Percentiles rank a stretch among this genome's conserved stretches.
Evolutionary conservation across 53 echinoderm and acorn worm genomes (phyloP).

Genomic region (Paelopatides confundens): DNA sequence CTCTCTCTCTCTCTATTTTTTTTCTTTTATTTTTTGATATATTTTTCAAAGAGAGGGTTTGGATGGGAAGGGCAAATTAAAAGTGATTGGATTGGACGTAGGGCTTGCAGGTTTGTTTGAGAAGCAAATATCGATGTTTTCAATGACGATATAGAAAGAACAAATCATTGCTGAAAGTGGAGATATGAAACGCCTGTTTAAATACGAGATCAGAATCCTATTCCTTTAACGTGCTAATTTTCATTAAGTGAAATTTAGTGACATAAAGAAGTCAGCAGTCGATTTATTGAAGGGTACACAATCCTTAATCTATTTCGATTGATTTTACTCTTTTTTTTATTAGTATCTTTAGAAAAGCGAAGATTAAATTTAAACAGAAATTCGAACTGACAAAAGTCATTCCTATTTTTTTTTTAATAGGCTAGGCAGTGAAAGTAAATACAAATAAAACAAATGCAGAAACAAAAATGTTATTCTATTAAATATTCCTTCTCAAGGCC

Average conservation of each 20-base stretch:
- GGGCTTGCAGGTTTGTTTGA: constrained; percentile 44
- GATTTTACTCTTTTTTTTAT: not conserved
- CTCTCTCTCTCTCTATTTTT: not conserved
- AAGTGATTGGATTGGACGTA: constrained; percentile 35
- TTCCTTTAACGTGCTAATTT: not conserved
- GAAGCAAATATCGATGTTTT: constrained; percentile 38
- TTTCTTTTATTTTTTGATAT: no score
- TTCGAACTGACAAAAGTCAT: not conserved
- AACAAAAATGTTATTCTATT: no score
- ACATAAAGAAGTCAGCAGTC: not conserved
- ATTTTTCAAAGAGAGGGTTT: not conserved
- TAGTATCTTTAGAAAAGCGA: not conserved
- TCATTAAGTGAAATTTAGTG: not conserved
- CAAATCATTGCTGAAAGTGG: not conserved
- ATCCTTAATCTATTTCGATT: not conserved
- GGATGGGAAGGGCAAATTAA: constrained; percentile 27
- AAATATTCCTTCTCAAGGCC: no score
- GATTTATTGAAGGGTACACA: not conserved
- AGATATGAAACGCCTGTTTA: not conserved
- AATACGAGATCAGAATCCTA: constrained; percentile 26
- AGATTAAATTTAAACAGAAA: not conserved
- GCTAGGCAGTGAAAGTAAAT: no score
- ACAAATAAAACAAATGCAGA: no score
- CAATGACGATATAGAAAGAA: not conserved
- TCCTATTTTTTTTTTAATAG: not conserved